These are phyloP conservation scores for Pangasius mekongensis DNA, from an alignment of 2,797 vertebrate genomes.

Conservation along the genomic window DNA sequence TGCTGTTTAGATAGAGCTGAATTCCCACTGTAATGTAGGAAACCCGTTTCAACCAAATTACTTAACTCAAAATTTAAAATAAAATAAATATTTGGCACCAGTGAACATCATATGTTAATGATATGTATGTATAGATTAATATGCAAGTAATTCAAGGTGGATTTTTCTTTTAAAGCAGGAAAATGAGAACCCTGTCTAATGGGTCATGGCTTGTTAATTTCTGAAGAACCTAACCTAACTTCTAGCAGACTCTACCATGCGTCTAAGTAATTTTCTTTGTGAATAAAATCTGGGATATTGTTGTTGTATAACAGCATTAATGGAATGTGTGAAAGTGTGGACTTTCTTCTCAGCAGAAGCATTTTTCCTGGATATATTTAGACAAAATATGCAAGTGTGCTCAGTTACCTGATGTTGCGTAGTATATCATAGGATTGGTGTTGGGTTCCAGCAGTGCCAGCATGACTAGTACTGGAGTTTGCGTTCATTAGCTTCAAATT, in stretches of 20 bases:
- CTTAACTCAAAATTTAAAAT: not conserved
- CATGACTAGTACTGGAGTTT: not conserved
- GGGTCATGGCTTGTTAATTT: not conserved
- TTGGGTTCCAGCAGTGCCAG: not conserved
- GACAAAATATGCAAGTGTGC: not conserved
- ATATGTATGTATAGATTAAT: no score
- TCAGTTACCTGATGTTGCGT: not conserved
- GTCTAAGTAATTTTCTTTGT: not conserved
- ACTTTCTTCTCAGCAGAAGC: not conserved
- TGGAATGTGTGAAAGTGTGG: not conserved
- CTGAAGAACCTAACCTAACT: not conserved
- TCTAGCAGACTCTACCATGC: not conserved
- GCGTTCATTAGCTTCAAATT: not conserved
- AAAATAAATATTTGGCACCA: not conserved
- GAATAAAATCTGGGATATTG: not conserved
- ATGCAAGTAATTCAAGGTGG: not conserved
- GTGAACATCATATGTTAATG: not conserved
- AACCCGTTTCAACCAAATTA: not conserved
- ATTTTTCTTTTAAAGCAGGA: not conserved
- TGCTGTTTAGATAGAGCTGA: not conserved
- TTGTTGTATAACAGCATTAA: not conserved
- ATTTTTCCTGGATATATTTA: not conserved
- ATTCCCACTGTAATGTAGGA: not conserved
- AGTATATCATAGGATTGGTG: not conserved
- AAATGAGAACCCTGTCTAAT: not conserved